Base-by-base conservation (phyloP, 2,888 invertebrate species). In the Caradrina kadenii region DNA sequence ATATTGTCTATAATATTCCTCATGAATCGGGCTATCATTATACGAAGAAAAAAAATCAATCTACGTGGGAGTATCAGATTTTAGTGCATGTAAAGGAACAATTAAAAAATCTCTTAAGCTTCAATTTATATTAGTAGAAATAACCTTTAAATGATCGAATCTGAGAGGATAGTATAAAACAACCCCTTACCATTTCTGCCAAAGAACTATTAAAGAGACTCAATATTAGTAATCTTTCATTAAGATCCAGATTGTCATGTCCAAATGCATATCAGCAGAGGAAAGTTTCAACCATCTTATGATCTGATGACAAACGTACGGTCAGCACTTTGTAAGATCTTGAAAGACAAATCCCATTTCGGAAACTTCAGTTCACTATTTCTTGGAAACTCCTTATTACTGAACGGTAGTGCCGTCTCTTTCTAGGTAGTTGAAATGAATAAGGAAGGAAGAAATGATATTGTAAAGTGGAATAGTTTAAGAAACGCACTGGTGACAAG, bases 291-390 rank as follows among this genome's bases (percentile, higher is more conserved):
- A 52, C 68, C 65, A 2, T 59, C 69, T 77, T 73, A 70, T 60
- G 67, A 67, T 78, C 63, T 61, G 61, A 78, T 74, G 76, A 82
- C 58, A 82, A 81, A 72, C 31, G 69, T 15, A 49, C 22, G 31
- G 68, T 83, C 76, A 79, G 85, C 83, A 73, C 61, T 84, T 81
- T 72, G 54, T 53, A 73, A 71, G 60, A 73, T 67, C 67, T 82
- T 74, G 68, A 77, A 83, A 84, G 83, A 82, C 83, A 85, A 84
- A 84, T 84, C 75, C 75, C 58, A 79, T 83, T 81, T 79, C 62
- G 67, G 58, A 74, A 83, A 81, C 79, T 83, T 71, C 60, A 60
- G 59, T 72, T 75, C 69, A 61, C 54, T 66, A 69, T 69, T 78
- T 76, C 69, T 63, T 19, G 45, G 71, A 69, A 69, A 53, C 69